Evolutionary conservation across 2,888 invertebrate genomes (phyloP).

Genomic region (Muschampia plurimacula): DNA sequence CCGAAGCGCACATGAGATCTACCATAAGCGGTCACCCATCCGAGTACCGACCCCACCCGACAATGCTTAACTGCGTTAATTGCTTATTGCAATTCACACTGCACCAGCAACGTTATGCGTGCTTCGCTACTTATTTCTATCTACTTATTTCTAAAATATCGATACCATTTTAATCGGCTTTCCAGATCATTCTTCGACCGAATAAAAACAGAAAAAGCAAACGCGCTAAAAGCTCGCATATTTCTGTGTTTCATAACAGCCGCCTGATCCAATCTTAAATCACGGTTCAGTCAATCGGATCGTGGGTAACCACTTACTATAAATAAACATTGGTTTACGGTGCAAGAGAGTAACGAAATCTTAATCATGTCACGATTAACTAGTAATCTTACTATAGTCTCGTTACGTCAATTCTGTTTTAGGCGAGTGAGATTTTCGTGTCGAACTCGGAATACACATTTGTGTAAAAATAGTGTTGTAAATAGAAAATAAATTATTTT

Average conservation of each 20-base stretch:
- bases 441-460: background rate
- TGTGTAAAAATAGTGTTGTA: too few relatives aligned
- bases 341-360: slow-evolving; percentile 39
- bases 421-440: background rate
- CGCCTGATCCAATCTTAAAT: slow-evolving; percentile 26
- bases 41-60: too few relatives aligned
- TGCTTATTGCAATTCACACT: too few relatives aligned
- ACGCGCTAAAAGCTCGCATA: slow-evolving; percentile 29
- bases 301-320: slow-evolving; percentile 39
- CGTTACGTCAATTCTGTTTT: slow-evolving; percentile 24
- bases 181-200: background rate
- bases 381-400: slow-evolving; percentile 48
- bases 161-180: background rate
- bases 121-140: too few relatives aligned
- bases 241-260: slow-evolving; percentile 35
- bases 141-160: too few relatives aligned
- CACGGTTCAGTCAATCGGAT: slow-evolving; percentile 26
- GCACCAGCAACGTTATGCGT: too few relatives aligned
- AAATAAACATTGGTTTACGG: slow-evolving; percentile 41
- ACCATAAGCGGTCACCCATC: too few relatives aligned
- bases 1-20: too few relatives aligned
- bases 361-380: slow-evolving; percentile 60
- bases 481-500: too few relatives aligned
- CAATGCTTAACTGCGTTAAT: too few relatives aligned
- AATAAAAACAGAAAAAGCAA: slow-evolving; percentile 6